A percentile compares a stretch with the other conserved stretches of the same genome.
These are phyloP conservation scores for Coregonus sp. DNA, from an alignment of 2,797 vertebrate genomes.

Conservation along the genomic window DNA sequence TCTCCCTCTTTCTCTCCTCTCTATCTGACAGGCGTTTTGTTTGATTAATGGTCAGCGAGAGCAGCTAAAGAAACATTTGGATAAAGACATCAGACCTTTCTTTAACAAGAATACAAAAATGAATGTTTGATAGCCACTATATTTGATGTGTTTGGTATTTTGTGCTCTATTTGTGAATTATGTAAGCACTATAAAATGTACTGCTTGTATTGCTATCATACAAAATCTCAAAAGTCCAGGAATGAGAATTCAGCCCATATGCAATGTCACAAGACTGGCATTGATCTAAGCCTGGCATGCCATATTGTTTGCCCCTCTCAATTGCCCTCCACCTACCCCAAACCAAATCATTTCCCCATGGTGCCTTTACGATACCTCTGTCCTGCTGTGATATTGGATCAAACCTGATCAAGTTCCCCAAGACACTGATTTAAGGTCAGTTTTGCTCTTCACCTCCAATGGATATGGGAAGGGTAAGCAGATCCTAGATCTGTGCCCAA, in stretches of 20 bases:
- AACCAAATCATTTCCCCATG: constrained; percentile 37
- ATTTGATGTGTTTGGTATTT: too few relatives aligned
- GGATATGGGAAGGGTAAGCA: constrained; percentile 16
- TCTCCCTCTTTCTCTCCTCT: constrained; percentile 31
- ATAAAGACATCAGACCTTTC: not conserved
- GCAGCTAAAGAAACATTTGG: not conserved
- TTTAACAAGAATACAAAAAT: not conserved
- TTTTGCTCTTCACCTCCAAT: constrained; percentile 22
- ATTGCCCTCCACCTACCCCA: constrained; percentile 30
- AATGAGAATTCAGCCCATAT: too few relatives aligned
- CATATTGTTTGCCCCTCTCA: constrained; percentile 30
- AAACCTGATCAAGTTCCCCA: constrained; percentile 15
- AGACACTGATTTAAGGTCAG: constrained; percentile 37
- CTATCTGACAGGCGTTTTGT: not conserved
- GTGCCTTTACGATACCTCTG: constrained; percentile 42
- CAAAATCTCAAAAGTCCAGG: too few relatives aligned
- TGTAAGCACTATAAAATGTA: too few relatives aligned
- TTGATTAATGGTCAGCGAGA: not conserved
- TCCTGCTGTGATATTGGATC: constrained; percentile 27
- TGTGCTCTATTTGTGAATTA: too few relatives aligned
- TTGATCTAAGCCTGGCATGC: constrained; percentile 47
- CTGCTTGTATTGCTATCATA: too few relatives aligned
- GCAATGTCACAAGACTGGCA: constrained; percentile 8
- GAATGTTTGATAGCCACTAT: too few relatives aligned
- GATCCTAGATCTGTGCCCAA: constrained; percentile 30